Evolutionary conservation across 2,888 invertebrate genomes (phyloP).

Genomic region (Ischnus inquisitorius): DNA sequence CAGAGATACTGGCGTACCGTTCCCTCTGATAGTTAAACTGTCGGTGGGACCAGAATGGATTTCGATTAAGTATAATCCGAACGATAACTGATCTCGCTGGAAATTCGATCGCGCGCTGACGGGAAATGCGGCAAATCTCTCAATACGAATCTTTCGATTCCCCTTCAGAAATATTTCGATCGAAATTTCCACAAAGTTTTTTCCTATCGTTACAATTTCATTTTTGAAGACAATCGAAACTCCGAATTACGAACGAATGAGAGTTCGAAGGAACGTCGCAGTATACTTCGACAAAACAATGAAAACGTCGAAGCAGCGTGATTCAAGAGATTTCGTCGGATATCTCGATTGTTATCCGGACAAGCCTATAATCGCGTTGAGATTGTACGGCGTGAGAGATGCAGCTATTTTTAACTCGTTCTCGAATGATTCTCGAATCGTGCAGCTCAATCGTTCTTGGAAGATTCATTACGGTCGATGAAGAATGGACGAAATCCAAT

Average conservation of each 20-base stretch:
- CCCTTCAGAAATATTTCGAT: neutral
- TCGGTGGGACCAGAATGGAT: conserved; percentile 78
- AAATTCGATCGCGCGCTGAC: conserved; percentile 1
- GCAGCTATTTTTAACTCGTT: conserved; percentile 1
- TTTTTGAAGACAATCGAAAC: neutral
- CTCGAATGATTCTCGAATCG: neutral
- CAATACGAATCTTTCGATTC: neutral
- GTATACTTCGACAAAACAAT: neutral
- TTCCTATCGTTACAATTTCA: neutral
- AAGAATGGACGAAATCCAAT: conserved; percentile 1
- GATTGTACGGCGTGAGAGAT: neutral
- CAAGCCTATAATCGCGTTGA: neutral
- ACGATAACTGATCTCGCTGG: conserved; percentile 49
- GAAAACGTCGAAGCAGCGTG: neutral
- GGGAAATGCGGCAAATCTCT: conserved; percentile 14
- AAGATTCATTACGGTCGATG: neutral
- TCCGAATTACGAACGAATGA: neutral
- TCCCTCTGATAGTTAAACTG: conserved; percentile 92
- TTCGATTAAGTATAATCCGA: conserved; percentile 53
- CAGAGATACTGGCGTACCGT: conserved; percentile 93
- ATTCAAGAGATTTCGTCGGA: neutral
- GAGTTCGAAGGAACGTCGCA: neutral
- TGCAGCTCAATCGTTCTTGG: neutral
- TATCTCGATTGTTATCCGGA: neutral
- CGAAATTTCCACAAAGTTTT: neutral